Conservation (phyloP, 2,888 invertebrate species). For the Tortrix viridana region DNA sequence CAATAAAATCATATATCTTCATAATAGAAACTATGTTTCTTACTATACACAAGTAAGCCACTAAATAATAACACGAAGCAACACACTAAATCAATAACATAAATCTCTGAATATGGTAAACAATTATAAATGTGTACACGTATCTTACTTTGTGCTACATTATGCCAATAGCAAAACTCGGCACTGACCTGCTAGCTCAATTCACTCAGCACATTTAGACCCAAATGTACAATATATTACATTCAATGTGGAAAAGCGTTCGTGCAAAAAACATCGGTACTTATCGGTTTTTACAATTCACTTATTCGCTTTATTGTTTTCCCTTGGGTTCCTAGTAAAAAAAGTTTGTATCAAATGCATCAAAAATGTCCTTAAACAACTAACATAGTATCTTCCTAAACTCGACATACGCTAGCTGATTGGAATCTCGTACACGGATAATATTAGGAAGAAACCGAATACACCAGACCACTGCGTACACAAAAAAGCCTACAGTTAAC, state of each 20-base stretch:
- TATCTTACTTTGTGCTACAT: conserved; percentile 63
- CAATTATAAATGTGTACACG: conserved; percentile 64
- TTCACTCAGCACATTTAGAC: conserved; percentile 82
- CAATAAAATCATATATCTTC: conserved; percentile 72
- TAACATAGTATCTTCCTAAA: conserved; percentile 79
- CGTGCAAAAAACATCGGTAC: conserved; percentile 77
- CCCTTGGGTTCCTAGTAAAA: conserved; percentile 81
- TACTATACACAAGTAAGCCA: conserved; percentile 70
- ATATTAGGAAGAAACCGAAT: conserved; percentile 76
- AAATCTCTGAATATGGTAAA: conserved; percentile 79
- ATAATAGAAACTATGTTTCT: conserved; percentile 81
- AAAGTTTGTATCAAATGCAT: conserved; percentile 84
- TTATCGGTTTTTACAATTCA: conserved; percentile 76
- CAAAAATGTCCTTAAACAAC: conserved; percentile 84
- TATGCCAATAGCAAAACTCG: conserved; percentile 83
- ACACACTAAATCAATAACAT: conserved; percentile 80
- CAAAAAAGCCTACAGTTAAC: conserved; percentile 72
- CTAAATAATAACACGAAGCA: conserved; percentile 81
- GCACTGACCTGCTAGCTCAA: conserved; percentile 79
- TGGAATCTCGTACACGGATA: conserved; percentile 74
- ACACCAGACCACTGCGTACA: conserved; percentile 78
- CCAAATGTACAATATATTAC: conserved; percentile 85
- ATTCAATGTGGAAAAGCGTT: conserved; percentile 77
- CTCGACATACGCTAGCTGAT: conserved; percentile 74
- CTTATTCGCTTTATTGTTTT: conserved; percentile 70